Percentiles rank a stretch among this genome's conserved stretches.
phyloP scores from a whole-genome alignment of 2,113 vertebrate genomes.

The Haliaeetus leucogaster region DNA sequence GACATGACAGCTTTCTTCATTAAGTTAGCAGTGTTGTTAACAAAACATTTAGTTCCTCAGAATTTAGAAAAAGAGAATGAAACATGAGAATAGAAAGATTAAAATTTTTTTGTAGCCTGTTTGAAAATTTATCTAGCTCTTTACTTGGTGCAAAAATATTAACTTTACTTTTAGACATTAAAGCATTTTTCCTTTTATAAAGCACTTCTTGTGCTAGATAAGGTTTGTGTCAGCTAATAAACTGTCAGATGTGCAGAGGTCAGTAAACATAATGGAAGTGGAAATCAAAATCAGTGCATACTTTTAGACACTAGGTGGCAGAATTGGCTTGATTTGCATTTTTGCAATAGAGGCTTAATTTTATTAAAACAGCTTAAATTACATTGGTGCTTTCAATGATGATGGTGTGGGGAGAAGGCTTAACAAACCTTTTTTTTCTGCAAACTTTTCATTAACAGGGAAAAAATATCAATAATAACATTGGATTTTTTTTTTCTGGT shows the following conservation, averaged over 20 bases:
- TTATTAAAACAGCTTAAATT: background rate
- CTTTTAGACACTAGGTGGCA: background rate
- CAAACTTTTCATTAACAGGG: background rate
- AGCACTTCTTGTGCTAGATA: background rate
- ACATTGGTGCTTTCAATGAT: background rate
- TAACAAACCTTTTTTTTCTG: background rate
- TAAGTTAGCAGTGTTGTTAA: background rate
- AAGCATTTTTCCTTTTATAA: background rate
- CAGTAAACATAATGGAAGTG: too few relatives aligned
- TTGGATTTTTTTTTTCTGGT: background rate
- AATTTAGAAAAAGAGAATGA: background rate
- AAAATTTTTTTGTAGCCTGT: background rate
- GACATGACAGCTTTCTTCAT: background rate
- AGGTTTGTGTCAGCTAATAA: background rate
- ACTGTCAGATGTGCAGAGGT: background rate
- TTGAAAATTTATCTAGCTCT: background rate
- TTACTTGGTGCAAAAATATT: background rate
- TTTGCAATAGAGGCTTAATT: background rate
- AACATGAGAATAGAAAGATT: background rate
- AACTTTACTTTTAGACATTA: background rate
- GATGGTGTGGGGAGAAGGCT: background rate
- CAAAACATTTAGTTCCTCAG: background rate
- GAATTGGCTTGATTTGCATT: background rate
- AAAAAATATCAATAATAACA: background rate
- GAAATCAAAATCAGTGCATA: fast-evolving